Evolutionary conservation across 2,797 vertebrate genomes (phyloP), one percentile per base, ranked within the genome.

Genomic region (Lepus oiostolus): DNA sequence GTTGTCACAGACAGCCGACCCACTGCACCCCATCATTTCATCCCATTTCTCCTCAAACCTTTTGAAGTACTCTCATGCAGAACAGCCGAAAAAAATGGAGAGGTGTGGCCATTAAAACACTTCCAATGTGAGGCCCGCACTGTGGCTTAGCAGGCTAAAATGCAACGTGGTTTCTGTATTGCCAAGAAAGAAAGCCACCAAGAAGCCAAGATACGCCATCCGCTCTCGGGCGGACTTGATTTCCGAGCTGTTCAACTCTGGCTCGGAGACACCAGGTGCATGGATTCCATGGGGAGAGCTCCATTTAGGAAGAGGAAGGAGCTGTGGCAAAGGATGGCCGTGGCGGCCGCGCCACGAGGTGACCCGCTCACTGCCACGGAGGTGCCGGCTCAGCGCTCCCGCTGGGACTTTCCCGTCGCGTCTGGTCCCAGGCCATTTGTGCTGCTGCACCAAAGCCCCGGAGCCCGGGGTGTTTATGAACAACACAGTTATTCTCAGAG

Each of bases 161-260:
- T 26, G n/a, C 21, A 3, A 68, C 13, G 0, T 60, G 63, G 30
- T 60, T 82, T 47, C 22, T 22, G 47, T 28, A 22, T 77, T 50
- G 24, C 81, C 83, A 58, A 91, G 82, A 76, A 83, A 35, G 70
- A 75, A 77, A 93, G 85, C 35, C 58, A 76, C 65, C 5, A 21
- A 38, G 26, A 85, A 80, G 24, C 77, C 19, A 12, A 50, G 84
- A n/a, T 47, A 7, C 28, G 5, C 42, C 47, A 28, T 83, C 42
- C 30, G 11, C 13, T 84, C 26, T 47, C 35, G 67, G 75, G 68
- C 13, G 7, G 71, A 71, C 17, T 63, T 42, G 70, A 85, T 74
- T 92, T 84, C 89, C 38, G 68, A 88, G 63, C 60, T 35, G 72
- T 30, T 30, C 7, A 60, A 30, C 47, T 17, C 4, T 10, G 42